phyloP scores from a whole-genome alignment of 2,888 invertebrate genomes.

The Pandemis corylana region DNA sequence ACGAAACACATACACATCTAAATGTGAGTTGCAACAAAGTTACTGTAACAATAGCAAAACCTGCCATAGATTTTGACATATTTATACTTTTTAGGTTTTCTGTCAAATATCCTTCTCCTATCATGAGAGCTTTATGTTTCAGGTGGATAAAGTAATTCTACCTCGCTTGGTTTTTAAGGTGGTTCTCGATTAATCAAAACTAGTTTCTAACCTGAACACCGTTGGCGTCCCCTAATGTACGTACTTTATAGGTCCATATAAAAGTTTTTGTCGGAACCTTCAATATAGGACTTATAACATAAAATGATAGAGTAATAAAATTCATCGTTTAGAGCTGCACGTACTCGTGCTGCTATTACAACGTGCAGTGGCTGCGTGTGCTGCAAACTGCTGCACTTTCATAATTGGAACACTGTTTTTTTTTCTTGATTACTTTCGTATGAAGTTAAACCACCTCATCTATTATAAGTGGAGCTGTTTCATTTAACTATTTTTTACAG shows the following conservation, averaged over 20 bases:
- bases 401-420: constrained; percentile 17
- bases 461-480: constrained; percentile 3
- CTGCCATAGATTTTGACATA: no score
- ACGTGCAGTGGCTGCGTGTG: constrained; percentile 23
- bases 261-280: constrained; percentile 25
- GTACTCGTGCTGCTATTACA: constrained; percentile 28
- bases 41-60: no score
- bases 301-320: constrained; percentile 38
- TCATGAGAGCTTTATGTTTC: neutral
- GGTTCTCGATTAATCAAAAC: constrained; percentile 31
- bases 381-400: constrained; percentile 22
- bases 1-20: no score
- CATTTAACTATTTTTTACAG: neutral
- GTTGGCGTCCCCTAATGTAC: constrained; percentile 21
- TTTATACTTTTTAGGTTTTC: no score
- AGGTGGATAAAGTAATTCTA: constrained; percentile 28
- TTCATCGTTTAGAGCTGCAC: constrained; percentile 23
- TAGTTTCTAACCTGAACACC: constrained; percentile 31
- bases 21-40: no score
- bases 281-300: constrained; percentile 37
- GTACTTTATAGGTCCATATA: constrained; percentile 32
- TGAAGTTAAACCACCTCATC: constrained; percentile 6
- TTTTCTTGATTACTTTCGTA: constrained; percentile 3
- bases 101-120: no score
- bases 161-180: constrained; percentile 21